Evolutionary conservation across 53 echinoderm and acorn worm genomes (phyloP).

Genomic region (Mesocentrotus franciscanus): DNA sequence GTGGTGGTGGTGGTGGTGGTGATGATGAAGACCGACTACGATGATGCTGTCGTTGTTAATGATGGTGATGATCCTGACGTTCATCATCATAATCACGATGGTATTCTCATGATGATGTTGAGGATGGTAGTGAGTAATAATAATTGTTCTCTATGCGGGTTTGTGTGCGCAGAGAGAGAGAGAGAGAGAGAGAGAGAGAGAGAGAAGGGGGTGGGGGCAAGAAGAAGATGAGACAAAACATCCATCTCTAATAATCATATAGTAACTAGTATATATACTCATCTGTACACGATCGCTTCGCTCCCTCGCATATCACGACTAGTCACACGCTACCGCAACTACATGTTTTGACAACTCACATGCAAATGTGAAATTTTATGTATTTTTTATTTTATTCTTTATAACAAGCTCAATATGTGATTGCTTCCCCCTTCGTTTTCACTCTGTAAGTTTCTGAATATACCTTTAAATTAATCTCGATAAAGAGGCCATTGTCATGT

Average conservation of each 20-base stretch:
- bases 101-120: neutral
- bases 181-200: neutral
- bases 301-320: too few relatives aligned
- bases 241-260: too few relatives aligned
- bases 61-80: neutral
- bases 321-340: too few relatives aligned
- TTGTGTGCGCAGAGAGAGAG: too few relatives aligned
- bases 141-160: too few relatives aligned
- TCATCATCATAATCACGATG: neutral
- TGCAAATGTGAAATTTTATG: too few relatives aligned
- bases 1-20: neutral
- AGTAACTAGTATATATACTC: too few relatives aligned
- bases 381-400: too few relatives aligned
- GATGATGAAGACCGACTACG: neutral
- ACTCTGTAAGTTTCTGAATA: neutral
- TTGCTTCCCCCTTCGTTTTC: too few relatives aligned
- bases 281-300: too few relatives aligned
- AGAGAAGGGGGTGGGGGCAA: neutral
- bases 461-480: neutral
- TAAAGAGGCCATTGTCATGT: neutral
- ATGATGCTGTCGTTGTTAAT: neutral
- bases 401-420: too few relatives aligned
- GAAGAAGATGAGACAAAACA: neutral
- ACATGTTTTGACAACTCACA: too few relatives aligned
- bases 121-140: neutral